These are phyloP conservation scores for Rotaria macrura DNA, from an alignment of 2,888 invertebrate genomes.

Conservation along the genomic window DNA sequence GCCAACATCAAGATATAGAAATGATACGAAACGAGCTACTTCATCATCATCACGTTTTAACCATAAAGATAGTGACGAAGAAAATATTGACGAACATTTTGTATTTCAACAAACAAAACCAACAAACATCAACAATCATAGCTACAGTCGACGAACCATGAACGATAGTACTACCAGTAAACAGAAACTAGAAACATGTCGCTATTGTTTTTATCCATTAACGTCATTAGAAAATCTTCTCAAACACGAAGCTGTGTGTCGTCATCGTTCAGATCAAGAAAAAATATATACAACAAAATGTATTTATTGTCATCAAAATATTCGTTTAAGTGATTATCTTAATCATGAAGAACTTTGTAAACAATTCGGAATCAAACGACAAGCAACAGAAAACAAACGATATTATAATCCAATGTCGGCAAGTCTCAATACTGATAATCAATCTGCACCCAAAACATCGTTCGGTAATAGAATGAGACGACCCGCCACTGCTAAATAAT, in stretches of 20 bases:
- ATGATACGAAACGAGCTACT: not conserved
- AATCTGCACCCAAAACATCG: not conserved
- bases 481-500: not conserved
- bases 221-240: not conserved
- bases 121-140: not conserved
- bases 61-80: not conserved
- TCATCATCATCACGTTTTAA: not conserved
- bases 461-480: not conserved
- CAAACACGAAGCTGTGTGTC: conserved; percentile 11
- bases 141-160: not conserved
- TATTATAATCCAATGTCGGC: not conserved
- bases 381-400: not conserved
- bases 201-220: not conserved
- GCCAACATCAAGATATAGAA: not conserved
- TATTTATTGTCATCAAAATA: not conserved
- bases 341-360: not conserved
- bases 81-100: not conserved
- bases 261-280: not conserved
- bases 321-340: not conserved
- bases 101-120: not conserved
- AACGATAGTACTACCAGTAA: too few species aligned
- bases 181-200: not conserved
- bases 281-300: conserved; percentile 8
- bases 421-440: not conserved
- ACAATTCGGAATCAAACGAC: not conserved